Base-by-base conservation (phyloP, 1,140 invertebrate species). In the Acyrthosiphon pisum region DNA sequence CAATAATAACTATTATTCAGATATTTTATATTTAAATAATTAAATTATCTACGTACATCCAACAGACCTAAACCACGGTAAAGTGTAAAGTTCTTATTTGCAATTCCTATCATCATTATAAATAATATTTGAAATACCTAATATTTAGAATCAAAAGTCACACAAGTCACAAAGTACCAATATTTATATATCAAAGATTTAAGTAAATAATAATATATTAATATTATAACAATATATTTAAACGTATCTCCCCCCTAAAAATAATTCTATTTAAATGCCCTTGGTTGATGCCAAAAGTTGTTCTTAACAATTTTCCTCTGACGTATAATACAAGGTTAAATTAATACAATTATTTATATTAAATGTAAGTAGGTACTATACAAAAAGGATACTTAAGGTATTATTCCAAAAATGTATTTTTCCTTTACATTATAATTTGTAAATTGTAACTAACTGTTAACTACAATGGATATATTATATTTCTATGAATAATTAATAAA, bases 281-380 rank as follows among this genome's bases (percentile, higher is more conserved):
- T 89, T 89, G 88, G 50, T 89, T 22, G 88, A 89, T 89, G 50
- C 50, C 88, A 89, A 89, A 89, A 89, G 88, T 89, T 48, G 20
- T 6, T 89, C 30, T 56, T 56, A 89, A 89, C 35, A 22, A 37
- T 89, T 89, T 89, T 89, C 22, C 35, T 89, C 88, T 89, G 35
- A 41, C 22, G 35, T 89, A 86, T 46, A 46, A 86, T 2, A 23
- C 48, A 89, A 89, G 88, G 50, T 56, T 56, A 89, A 56, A 37
- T 56, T 20, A 89, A 56, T 89, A 89, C 30, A 89, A 56, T 37
- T 56, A 37, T 89, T 56, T 89, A 56, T 88, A 88, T 50, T 48
- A 88, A 88, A 88, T 22, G n/a, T 88, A 88, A 46, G 83, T 37
- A 84, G 30, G 26, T 30, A 60, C 22, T 84, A 84, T 26, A 41